phyloP scores from a whole-genome alignment of 2,888 invertebrate genomes.

The Branchellion lobata region DNA sequence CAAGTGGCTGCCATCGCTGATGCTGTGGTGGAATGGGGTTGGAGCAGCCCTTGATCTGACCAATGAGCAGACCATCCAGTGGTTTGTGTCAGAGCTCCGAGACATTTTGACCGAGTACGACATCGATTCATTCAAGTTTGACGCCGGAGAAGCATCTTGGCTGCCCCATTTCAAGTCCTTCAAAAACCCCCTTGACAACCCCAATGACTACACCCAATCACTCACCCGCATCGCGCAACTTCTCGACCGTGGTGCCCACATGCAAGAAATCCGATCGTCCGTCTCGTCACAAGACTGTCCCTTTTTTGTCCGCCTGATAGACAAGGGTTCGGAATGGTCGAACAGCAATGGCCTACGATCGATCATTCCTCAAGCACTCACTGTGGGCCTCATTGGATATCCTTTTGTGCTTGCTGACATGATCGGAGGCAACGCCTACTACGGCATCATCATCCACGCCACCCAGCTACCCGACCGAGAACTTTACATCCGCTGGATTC shows the following conservation, averaged over 20 bases:
- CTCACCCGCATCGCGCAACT: conserved; percentile 42
- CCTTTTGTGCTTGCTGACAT: conserved; percentile 87
- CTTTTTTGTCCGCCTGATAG: conserved; percentile 74
- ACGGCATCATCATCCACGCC: neutral
- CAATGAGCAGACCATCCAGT: conserved; percentile 76
- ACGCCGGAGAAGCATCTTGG: conserved; percentile 67
- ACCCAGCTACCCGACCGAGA: conserved; percentile 57
- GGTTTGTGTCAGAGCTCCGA: conserved; percentile 66
- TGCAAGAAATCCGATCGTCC: conserved; percentile 82
- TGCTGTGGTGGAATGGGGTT: conserved; percentile 78
- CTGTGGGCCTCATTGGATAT: conserved; percentile 75
- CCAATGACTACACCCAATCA: conserved; percentile 53
- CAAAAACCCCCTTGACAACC: conserved; percentile 49
- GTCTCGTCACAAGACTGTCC: conserved; percentile 79
- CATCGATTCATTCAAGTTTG: conserved; percentile 82
- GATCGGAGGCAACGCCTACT: conserved; percentile 68
- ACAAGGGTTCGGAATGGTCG: conserved; percentile 75
- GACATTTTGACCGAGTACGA: conserved; percentile 64
- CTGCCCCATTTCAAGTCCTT: conserved; percentile 52
- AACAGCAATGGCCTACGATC: conserved; percentile 73
- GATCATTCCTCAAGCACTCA: conserved; percentile 78
- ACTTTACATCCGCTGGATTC: conserved; percentile 78
- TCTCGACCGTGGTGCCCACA: conserved; percentile 57
- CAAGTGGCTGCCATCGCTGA: conserved; percentile 51
- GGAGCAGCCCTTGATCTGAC: conserved; percentile 74